A percentile compares a stretch with the other conserved stretches of the same genome.
Conservation (phyloP, 1,140 invertebrate genomes). For the Homalodisca vitripennis region DNA sequence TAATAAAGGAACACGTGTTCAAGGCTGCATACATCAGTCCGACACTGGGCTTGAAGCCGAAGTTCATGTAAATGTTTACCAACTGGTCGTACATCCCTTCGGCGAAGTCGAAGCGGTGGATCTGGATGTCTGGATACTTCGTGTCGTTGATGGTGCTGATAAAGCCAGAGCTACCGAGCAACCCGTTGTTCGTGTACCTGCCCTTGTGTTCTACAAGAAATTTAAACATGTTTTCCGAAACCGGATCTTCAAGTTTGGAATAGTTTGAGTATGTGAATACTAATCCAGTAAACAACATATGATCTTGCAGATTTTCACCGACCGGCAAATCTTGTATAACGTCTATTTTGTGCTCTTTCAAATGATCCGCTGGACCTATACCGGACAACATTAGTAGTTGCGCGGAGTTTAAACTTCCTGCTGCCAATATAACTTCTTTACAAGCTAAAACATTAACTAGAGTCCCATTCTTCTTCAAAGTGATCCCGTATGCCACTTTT, state of each 20-base stretch:
- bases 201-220: conserved; percentile 63
- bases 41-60: conserved; percentile 71
- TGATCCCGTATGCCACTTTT: conserved; percentile 55
- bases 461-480: conserved; percentile 48
- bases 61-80: conserved; percentile 71
- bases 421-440: conserved; percentile 66
- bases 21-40: conserved; percentile 80
- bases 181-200: conserved; percentile 52
- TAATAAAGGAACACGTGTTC: conserved; percentile 72
- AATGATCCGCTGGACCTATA: conserved; percentile 72
- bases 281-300: conserved; percentile 80
- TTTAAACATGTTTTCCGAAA: conserved; percentile 70
- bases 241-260: conserved; percentile 74
- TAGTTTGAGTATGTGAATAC: conserved; percentile 75
- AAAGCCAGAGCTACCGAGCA: conserved; percentile 80
- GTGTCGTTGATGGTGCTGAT: conserved; percentile 80
- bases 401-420: conserved; percentile 74
- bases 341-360: conserved; percentile 64
- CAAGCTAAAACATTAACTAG: conserved; percentile 54
- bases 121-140: conserved; percentile 68
- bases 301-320: conserved; percentile 87
- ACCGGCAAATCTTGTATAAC: conserved; percentile 70
- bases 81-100: conserved; percentile 77
- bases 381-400: conserved; percentile 85
- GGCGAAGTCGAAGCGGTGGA: conserved; percentile 76